Percentiles rank a stretch among this genome's conserved stretches.
phyloP scores from a whole-genome alignment of 1,140 invertebrate species.

The Antheraea mylitta region DNA sequence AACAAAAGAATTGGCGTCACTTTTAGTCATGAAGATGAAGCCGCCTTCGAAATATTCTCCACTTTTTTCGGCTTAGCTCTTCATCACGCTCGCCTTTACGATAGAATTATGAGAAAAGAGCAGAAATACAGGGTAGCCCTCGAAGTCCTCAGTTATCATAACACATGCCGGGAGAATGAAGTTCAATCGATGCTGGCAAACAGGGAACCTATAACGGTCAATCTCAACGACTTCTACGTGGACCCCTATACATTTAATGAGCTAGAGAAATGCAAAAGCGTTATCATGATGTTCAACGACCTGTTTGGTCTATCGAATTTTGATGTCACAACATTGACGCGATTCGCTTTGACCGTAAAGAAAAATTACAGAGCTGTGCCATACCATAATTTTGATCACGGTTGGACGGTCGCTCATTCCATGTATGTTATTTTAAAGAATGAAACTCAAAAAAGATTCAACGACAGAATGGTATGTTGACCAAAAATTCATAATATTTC shows the following conservation, averaged over 20 bases:
- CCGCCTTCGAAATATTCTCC: conserved; percentile 91
- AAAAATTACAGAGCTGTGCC: conserved; percentile 91
- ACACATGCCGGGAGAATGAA: conserved; percentile 87
- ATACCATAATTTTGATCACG: conserved; percentile 93
- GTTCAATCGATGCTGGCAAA: conserved; percentile 66
- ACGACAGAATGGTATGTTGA: conserved; percentile 49
- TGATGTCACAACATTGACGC: conserved; percentile 81
- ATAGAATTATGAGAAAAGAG: conserved; percentile 90
- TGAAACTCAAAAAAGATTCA: conserved; percentile 41
- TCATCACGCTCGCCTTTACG: conserved; percentile 91
- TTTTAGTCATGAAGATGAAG: conserved; percentile 89
- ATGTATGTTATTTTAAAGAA: conserved; percentile 88
- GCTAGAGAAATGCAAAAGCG: conserved; percentile 84
- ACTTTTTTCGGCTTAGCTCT: conserved; percentile 92
- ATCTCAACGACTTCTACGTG: conserved; percentile 84
- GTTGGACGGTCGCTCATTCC: conserved; percentile 90
- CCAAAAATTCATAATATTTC: neutral
- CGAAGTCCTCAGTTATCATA: conserved; percentile 92
- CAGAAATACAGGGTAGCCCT: conserved; percentile 91
- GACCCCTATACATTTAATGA: conserved; percentile 85
- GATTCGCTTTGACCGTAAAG: conserved; percentile 88
- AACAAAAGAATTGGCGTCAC: conserved; percentile 84
- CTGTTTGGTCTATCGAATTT: conserved; percentile 83
- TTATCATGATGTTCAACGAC: conserved; percentile 89
- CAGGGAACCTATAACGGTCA: conserved; percentile 42